These are phyloP conservation scores for Dermochelys coriacea DNA, from an alignment of 2,797 vertebrate genomes.

Conservation along the genomic window DNA sequence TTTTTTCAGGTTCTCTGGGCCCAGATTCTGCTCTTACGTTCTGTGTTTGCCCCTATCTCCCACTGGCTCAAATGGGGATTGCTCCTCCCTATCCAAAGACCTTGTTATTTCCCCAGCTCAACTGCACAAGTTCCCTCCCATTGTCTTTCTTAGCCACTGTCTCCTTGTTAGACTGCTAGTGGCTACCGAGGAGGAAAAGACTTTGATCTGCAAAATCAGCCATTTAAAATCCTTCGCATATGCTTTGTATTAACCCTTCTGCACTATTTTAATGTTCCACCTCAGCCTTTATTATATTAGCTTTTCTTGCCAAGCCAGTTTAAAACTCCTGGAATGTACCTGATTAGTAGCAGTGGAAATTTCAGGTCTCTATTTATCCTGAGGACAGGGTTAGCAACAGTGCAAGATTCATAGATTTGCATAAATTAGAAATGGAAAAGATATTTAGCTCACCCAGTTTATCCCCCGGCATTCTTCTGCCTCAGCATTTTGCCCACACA, in stretches of 20 bases:
- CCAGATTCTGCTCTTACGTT: not conserved
- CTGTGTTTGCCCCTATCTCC: not conserved
- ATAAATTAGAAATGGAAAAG: not conserved
- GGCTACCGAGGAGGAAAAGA: not conserved
- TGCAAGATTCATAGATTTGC: not conserved
- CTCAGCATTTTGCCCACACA: not conserved
- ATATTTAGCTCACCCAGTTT: not conserved
- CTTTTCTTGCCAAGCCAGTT: constrained; percentile 15
- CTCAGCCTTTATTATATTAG: not conserved
- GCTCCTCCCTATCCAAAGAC: not conserved
- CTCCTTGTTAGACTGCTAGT: not conserved
- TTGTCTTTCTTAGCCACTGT: not conserved
- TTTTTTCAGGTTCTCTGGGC: not conserved
- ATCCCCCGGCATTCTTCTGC: not conserved
- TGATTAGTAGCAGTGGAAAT: constrained; percentile 5
- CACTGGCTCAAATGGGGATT: not conserved
- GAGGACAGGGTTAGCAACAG: not conserved
- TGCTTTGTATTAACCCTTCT: constrained; percentile 18
- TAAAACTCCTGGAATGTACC: not conserved
- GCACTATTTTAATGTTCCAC: not conserved
- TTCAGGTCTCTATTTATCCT: not conserved
- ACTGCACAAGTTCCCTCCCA: constrained; percentile 7
- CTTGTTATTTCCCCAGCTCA: not conserved
- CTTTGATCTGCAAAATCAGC: not conserved
- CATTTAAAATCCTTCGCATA: constrained; percentile 7